phyloP scores from a whole-genome alignment of 2,888 invertebrate genomes.

The Notodonta dromedarius region DNA sequence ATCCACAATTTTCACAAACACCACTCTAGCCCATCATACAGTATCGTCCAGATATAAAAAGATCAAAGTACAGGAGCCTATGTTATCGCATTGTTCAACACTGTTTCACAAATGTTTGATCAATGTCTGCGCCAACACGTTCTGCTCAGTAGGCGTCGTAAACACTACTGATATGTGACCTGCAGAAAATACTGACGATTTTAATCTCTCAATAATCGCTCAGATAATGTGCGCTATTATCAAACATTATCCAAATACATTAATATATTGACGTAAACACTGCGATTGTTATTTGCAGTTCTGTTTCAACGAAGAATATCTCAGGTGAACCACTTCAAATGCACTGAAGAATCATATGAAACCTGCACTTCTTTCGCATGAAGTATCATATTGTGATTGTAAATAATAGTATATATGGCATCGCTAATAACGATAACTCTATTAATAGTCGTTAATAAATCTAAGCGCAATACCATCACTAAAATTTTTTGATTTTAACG shows the following conservation, averaged over 20 bases:
- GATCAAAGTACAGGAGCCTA: not conserved
- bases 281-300: not conserved
- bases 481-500: no score
- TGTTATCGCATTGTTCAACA: not conserved
- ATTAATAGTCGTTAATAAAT: no score
- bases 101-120: not conserved
- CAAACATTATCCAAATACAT: slow-evolving; percentile 25
- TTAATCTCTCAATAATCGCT: slow-evolving; percentile 51
- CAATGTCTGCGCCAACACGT: slow-evolving; percentile 11
- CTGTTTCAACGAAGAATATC: not conserved
- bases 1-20: slow-evolving; percentile 3
- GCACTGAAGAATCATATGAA: not conserved
- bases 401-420: no score
- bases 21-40: not conserved
- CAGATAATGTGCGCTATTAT: slow-evolving; percentile 46
- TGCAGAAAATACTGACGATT: slow-evolving; percentile 18
- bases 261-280: not conserved
- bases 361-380: no score
- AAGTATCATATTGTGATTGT: no score
- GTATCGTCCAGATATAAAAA: not conserved
- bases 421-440: no score
- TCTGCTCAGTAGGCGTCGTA: slow-evolving; percentile 38
- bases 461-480: no score
- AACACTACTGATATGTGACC: slow-evolving; percentile 57
- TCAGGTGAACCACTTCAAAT: not conserved